A percentile compares a stretch with the other conserved stretches of the same genome.
phyloP scores from a whole-genome alignment of 2,888 invertebrate genomes.

The Oegoconia quadripuncta region DNA sequence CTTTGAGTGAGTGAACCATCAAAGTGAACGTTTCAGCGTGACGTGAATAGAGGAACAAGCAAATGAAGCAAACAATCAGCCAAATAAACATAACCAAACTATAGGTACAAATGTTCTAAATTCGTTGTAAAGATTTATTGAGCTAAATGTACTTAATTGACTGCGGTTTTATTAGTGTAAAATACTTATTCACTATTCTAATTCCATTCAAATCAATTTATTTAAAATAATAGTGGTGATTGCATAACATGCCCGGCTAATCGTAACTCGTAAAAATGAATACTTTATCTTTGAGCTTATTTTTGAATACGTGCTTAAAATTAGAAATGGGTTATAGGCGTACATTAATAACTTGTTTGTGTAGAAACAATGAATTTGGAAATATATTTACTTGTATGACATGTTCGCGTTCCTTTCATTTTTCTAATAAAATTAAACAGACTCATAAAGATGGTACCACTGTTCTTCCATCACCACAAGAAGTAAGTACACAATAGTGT shows the following conservation, averaged over 20 bases:
- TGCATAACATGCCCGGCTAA: slow-evolving; percentile 50
- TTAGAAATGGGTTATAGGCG: slow-evolving; percentile 40
- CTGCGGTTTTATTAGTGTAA: no score
- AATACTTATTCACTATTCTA: background rate
- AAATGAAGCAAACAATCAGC: no score
- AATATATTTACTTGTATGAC: slow-evolving; percentile 25
- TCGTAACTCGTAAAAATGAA: slow-evolving; percentile 48
- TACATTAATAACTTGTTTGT: slow-evolving; percentile 37
- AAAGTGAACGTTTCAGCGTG: no score
- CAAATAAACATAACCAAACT: no score
- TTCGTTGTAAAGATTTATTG: no score
- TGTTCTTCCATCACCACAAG: slow-evolving; percentile 60
- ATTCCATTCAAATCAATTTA: background rate
- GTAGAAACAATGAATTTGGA: slow-evolving; percentile 28
- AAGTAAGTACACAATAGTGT: slow-evolving; percentile 42
- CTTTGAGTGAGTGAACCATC: no score
- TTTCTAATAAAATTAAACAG: slow-evolving; percentile 29
- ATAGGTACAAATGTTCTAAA: no score
- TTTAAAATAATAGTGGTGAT: slow-evolving; percentile 23
- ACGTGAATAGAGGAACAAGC: no score
- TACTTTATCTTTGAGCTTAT: slow-evolving; percentile 45
- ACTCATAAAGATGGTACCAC: slow-evolving; percentile 49
- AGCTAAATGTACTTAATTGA: no score
- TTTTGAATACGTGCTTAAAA: slow-evolving; percentile 48
- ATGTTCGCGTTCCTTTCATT: slow-evolving; percentile 35